phyloP scores from a whole-genome alignment of 1,140 invertebrate genomes.

The Drosophila jambulina region DNA sequence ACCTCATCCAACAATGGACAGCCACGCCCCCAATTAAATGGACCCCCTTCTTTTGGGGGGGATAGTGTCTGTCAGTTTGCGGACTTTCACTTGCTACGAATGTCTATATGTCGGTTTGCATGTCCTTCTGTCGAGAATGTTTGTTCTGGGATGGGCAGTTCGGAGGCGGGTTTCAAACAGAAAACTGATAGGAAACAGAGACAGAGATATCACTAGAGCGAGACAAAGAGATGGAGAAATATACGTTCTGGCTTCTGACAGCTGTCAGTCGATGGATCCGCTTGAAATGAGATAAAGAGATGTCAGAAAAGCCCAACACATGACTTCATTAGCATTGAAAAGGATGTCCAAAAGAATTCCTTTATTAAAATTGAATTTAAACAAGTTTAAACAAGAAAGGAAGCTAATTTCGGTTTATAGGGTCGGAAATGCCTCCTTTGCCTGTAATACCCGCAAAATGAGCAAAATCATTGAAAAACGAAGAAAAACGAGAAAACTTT shows the following conservation, averaged over 20 bases:
- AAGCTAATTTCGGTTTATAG: too few relatives aligned
- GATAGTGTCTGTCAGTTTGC: conserved; percentile 2
- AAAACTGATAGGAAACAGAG: neutral
- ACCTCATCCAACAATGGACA: conserved; percentile 29
- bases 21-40: conserved; percentile 32
- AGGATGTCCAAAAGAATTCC: neutral
- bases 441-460: too few relatives aligned
- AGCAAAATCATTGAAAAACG: too few relatives aligned
- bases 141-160: conserved; percentile 24
- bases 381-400: too few relatives aligned
- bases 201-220: neutral
- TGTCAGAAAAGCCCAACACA: conserved; percentile 1
- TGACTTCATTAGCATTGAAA: conserved; percentile 9
- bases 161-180: neutral
- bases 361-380: neutral
- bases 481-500: too few relatives aligned
- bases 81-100: conserved; percentile 26
- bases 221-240: neutral
- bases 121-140: conserved; percentile 26
- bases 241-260: conserved; percentile 22
- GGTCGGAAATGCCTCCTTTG: too few relatives aligned
- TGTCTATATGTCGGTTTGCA: conserved; percentile 33
- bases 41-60: conserved; percentile 1
- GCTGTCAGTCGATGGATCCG: conserved; percentile 30
- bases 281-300: conserved; percentile 1